Evolutionary conservation across 2,888 invertebrate species (phyloP).

Genomic region (Chrysodeixis includens): DNA sequence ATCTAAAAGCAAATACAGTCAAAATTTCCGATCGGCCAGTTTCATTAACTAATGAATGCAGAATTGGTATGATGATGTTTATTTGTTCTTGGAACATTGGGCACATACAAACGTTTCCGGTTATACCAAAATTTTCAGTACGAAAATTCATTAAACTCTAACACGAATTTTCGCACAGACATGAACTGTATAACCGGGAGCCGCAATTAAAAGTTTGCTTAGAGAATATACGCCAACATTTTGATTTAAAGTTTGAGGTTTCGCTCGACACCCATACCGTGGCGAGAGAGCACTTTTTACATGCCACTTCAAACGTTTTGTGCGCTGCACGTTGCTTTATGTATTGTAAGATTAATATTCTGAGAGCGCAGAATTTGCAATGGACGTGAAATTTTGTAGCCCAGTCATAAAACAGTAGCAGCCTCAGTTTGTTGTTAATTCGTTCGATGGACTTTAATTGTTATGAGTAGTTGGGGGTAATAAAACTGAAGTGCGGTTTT

Average conservation of each 20-base stretch:
- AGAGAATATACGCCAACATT: slow-evolving; percentile 82
- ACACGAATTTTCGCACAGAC: slow-evolving; percentile 80
- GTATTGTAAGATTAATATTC: slow-evolving; percentile 26
- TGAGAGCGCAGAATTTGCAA: slow-evolving; percentile 25
- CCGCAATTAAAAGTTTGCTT: slow-evolving; percentile 87
- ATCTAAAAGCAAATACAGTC: slow-evolving; percentile 22
- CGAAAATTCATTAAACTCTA: slow-evolving; percentile 83
- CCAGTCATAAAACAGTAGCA: not conserved
- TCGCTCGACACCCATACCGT: slow-evolving; percentile 64
- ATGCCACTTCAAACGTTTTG: slow-evolving; percentile 45
- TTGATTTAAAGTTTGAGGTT: slow-evolving; percentile 84
- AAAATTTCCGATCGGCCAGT: slow-evolving; percentile 20
- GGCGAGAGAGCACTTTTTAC: slow-evolving; percentile 58
- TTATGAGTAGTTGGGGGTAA: slow-evolving; percentile 32
- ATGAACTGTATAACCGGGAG: slow-evolving; percentile 78
- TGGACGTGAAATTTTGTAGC: slow-evolving; percentile 22
- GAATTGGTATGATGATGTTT: slow-evolving; percentile 50
- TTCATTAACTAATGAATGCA: slow-evolving; percentile 43
- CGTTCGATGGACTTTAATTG: slow-evolving; percentile 24
- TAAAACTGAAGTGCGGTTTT: slow-evolving; percentile 39
- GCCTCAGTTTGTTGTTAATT: slow-evolving; percentile 12
- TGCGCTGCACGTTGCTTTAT: slow-evolving; percentile 24
- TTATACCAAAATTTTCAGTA: slow-evolving; percentile 71
- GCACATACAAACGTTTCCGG: slow-evolving; percentile 59
- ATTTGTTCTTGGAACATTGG: slow-evolving; percentile 64